A percentile compares a stretch with the other conserved stretches of the same genome.
Evolutionary conservation across 1,140 invertebrate genomes (phyloP).

Genomic region (Drosophila tropicalis): DNA sequence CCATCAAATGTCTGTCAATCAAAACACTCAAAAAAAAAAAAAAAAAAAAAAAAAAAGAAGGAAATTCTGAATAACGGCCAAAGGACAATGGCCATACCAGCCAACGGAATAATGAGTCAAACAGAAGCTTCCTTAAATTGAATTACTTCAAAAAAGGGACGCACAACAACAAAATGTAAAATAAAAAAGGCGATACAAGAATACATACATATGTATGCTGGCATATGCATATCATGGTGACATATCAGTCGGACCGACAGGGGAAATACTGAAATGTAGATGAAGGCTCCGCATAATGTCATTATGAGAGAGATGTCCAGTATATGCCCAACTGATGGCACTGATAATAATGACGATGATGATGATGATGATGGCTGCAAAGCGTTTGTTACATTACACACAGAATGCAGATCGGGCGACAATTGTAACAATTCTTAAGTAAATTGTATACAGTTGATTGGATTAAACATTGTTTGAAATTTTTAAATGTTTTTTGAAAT

Average conservation of each 20-base stretch:
- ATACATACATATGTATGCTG: slow-evolving; percentile 1
- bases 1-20: background rate
- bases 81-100: slow-evolving; percentile 1
- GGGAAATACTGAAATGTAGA: background rate
- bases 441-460: too few species aligned
- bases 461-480: too few species aligned
- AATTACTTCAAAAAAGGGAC: slow-evolving; percentile 33
- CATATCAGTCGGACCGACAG: background rate
- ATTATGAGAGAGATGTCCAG: slow-evolving; percentile 1
- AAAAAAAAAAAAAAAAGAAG: background rate
- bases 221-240: slow-evolving; percentile 7
- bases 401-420: too few species aligned
- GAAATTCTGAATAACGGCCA: too few species aligned
- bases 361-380: background rate
- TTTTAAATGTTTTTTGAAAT: too few species aligned
- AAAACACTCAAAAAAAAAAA: background rate
- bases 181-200: background rate
- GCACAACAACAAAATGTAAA: background rate
- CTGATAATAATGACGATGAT: background rate
- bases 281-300: slow-evolving; percentile 1
- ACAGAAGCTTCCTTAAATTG: slow-evolving; percentile 44
- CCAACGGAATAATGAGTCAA: background rate
- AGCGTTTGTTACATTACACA: background rate
- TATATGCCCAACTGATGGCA: background rate
- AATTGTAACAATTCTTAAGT: too few species aligned